Conservation (phyloP, 30 jellyfish, hydroid and myxozoan species). For the Catostylus mosaicus region DNA sequence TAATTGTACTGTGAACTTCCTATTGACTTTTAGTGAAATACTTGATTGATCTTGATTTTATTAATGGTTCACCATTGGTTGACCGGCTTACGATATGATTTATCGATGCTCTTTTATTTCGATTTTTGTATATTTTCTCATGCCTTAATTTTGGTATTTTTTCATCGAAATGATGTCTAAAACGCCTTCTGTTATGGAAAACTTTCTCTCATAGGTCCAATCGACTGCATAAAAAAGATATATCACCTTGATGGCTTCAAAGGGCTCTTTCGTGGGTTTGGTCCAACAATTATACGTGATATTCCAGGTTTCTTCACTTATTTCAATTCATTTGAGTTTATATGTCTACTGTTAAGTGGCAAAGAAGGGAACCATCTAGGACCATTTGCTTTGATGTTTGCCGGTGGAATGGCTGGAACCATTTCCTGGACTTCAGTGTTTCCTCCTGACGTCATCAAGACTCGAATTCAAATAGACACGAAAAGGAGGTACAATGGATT, state of each 20-base stretch:
- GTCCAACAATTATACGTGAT: conserved; percentile 82
- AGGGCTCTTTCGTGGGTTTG: conserved; percentile 83
- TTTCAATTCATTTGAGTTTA: conserved; percentile 61
- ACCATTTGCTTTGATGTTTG: conserved; percentile 66
- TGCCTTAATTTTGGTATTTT: background rate
- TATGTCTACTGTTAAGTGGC: conserved; percentile 49
- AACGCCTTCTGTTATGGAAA: background rate
- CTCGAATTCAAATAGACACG: conserved; percentile 88
- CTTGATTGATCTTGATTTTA: too few relatives aligned
- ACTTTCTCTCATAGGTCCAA: conserved; percentile 41
- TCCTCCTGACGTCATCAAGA: conserved; percentile 90
- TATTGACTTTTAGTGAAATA: too few relatives aligned
- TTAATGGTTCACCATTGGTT: too few relatives aligned
- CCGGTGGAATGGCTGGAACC: conserved; percentile 97
- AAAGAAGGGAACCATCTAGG: conserved; percentile 39
- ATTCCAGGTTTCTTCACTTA: conserved; percentile 81
- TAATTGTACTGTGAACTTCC: too few relatives aligned
- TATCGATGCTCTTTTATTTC: background rate
- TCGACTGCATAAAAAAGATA: conserved; percentile 74
- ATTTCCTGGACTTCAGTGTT: conserved; percentile 88
- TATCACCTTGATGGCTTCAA: conserved; percentile 54
- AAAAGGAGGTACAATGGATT: conserved; percentile 61
- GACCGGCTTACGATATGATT: background rate
- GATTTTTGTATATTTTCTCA: background rate
- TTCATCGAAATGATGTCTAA: background rate